A percentile compares a stretch with the other conserved stretches of the same genome.
Evolutionary conservation across 1,140 invertebrate species (phyloP).

Genomic region (Amyelois transitella): DNA sequence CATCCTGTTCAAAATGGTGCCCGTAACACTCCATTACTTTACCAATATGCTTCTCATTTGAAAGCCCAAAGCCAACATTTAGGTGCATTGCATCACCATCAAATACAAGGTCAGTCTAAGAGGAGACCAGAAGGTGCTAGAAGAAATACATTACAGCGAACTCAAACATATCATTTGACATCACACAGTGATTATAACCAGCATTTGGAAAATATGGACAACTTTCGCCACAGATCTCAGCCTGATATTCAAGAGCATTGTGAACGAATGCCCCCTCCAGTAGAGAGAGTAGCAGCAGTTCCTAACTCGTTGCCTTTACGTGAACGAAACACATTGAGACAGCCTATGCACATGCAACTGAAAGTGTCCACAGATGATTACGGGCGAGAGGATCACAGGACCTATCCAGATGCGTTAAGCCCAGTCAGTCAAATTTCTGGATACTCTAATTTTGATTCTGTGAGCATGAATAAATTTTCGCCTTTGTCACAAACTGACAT

Average conservation of each 20-base stretch:
- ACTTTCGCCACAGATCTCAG: conserved; percentile 54
- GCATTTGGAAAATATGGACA: conserved; percentile 62
- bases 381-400: conserved; percentile 41
- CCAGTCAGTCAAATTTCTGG: conserved; percentile 62
- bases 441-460: conserved; percentile 60
- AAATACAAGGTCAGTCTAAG: conserved; percentile 41
- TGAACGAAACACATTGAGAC: conserved; percentile 51
- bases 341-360: conserved; percentile 55
- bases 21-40: conserved; percentile 55
- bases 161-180: conserved; percentile 69
- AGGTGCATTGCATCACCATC: conserved; percentile 52
- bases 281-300: conserved; percentile 44
- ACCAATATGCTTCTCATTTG: conserved; percentile 69
- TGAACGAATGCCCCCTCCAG: conserved; percentile 39
- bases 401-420: conserved; percentile 50
- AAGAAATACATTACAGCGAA: conserved; percentile 61
- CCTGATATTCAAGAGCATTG: conserved; percentile 57
- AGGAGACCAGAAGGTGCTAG: conserved; percentile 45
- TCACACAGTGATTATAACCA: conserved; percentile 70
- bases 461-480: conserved; percentile 61
- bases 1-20: conserved; percentile 46
- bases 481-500: conserved; percentile 53
- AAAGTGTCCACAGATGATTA: conserved; percentile 65
- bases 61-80: conserved; percentile 68
- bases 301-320: conserved; percentile 56